phyloP scores from a whole-genome alignment of 2,888 invertebrate species.

The Ochlodes sylvanus region DNA sequence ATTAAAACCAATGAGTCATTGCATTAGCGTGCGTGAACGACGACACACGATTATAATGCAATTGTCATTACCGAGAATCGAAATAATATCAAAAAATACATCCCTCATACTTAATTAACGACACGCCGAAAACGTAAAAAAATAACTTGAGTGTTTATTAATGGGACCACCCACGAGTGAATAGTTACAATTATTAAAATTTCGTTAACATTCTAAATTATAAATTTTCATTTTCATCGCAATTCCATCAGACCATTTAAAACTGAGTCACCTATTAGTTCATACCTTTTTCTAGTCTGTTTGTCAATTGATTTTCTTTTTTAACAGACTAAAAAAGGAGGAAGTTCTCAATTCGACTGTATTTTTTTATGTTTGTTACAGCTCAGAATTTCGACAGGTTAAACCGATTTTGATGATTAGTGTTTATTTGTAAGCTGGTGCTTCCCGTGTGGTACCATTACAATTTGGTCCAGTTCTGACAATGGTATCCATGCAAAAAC shows the following conservation, averaged over 20 bases:
- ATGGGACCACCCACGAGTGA: neutral
- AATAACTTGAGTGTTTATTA: neutral
- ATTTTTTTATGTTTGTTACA: no score
- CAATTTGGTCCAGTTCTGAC: no score
- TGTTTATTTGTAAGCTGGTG: no score
- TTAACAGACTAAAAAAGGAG: no score
- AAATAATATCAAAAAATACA: conserved; percentile 9
- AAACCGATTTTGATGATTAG: no score
- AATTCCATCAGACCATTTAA: neutral
- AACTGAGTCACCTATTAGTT: neutral
- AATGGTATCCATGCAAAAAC: no score
- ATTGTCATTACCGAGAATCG: conserved; percentile 27
- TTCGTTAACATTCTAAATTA: neutral
- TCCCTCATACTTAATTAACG: conserved; percentile 21
- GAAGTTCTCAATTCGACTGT: no score
- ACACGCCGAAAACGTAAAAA: neutral
- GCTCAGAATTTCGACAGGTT: no score
- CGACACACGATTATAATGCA: conserved; percentile 16
- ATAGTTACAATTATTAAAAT: conserved; percentile 1
- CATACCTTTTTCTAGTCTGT: no score
- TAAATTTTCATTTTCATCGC: neutral
- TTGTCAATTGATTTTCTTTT: no score
- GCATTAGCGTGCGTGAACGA: conserved; percentile 14
- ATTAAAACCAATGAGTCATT: conserved; percentile 42
- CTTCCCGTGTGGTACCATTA: no score